These are phyloP conservation scores for Cheilosia urbana DNA, from an alignment of 2,888 invertebrate species.

Conservation along the genomic window DNA sequence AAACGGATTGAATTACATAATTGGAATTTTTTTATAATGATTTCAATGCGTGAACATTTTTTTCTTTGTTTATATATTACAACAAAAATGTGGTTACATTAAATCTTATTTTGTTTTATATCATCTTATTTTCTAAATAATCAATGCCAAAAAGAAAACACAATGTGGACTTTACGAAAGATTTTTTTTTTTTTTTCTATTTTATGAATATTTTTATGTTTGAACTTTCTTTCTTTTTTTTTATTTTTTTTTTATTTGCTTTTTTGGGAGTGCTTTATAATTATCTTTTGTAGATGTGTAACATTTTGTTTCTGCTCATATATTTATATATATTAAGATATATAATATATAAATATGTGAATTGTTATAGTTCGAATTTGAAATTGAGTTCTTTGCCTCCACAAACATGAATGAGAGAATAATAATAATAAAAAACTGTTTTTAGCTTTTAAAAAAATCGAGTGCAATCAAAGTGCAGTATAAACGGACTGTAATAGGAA, in stretches of 20 bases:
- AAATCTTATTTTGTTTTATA: conserved; percentile 69
- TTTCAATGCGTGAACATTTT: conserved; percentile 61
- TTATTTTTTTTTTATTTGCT: conserved; percentile 36
- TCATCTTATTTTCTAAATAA: conserved; percentile 75
- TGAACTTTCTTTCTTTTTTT: conserved; percentile 33
- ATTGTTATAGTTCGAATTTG: conserved; percentile 45
- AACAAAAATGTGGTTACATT: conserved; percentile 72
- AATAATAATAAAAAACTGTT: conserved; percentile 30
- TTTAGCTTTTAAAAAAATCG: conserved; percentile 25
- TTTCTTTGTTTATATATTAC: conserved; percentile 66
- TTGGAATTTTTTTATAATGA: conserved; percentile 65
- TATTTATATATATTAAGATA: conserved; percentile 31
- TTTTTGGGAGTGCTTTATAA: conserved; percentile 51
- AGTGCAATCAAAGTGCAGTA: conserved; percentile 49
- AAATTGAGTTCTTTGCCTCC: conserved; percentile 52
- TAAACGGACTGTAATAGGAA: conserved; percentile 8
- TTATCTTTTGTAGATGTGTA: conserved; percentile 47
- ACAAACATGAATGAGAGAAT: conserved; percentile 60
- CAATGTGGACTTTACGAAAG: conserved; percentile 62
- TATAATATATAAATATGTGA: conserved; percentile 46
- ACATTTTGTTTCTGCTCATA: background rate
- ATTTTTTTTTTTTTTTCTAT: conserved; percentile 42
- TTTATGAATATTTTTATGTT: conserved; percentile 31
- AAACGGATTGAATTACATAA: conserved; percentile 73
- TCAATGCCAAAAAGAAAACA: conserved; percentile 65